Conservation (phyloP, 2,888 invertebrate genomes). For the Ichneumoninae sp. region DNA sequence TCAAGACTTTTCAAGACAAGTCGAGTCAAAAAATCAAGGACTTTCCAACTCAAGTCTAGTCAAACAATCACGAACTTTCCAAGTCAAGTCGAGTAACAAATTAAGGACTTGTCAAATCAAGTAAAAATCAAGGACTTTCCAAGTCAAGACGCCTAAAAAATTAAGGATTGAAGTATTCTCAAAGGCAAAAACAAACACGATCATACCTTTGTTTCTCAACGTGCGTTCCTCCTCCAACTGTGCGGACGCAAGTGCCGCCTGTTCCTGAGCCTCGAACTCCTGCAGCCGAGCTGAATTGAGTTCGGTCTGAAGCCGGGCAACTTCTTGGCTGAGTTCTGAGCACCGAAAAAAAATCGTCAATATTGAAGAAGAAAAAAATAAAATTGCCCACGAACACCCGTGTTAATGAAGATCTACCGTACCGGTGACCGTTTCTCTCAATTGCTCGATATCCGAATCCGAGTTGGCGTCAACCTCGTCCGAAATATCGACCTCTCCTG, state of each 20-base stretch:
- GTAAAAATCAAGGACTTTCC: no score
- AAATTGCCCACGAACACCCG: not conserved
- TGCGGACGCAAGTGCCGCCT: constrained; percentile 80
- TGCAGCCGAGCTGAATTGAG: constrained; percentile 87
- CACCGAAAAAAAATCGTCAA: constrained; percentile 8
- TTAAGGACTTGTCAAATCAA: no score
- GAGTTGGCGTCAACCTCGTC: constrained; percentile 81
- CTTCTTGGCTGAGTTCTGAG: constrained; percentile 87
- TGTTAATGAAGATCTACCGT: constrained; percentile 69
- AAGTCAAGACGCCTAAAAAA: not conserved
- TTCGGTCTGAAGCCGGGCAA: constrained; percentile 89
- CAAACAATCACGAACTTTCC: no score
- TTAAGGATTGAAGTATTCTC: not conserved
- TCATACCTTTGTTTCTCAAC: constrained; percentile 76
- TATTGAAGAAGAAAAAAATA: not conserved
- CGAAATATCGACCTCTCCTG: constrained; percentile 80
- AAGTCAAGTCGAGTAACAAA: no score
- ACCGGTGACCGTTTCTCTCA: constrained; percentile 88
- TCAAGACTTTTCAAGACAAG: no score
- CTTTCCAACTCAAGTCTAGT: no score
- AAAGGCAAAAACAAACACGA: constrained; percentile 8
- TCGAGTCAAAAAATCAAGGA: not conserved
- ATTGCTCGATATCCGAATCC: constrained; percentile 88
- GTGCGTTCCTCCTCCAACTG: constrained; percentile 86
- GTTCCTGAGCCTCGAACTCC: constrained; percentile 90